These are phyloP conservation scores for Tetramorium alpestre DNA, from an alignment of 1,140 invertebrate species.

Conservation along the genomic window DNA sequence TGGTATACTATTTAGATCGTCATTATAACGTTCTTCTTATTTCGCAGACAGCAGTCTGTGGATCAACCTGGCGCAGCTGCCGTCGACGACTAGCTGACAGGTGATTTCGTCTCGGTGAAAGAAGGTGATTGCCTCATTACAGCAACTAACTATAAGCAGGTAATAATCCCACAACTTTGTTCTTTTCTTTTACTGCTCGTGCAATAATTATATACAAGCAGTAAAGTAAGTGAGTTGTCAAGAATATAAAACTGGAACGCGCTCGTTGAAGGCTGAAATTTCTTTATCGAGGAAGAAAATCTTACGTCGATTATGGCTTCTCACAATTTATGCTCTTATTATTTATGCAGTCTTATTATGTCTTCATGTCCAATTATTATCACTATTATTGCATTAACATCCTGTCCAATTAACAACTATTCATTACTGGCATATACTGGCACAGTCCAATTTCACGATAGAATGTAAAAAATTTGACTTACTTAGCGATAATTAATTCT, in stretches of 20 bases:
- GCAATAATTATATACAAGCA: slow-evolving; percentile 57
- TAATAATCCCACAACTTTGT: slow-evolving; percentile 39
- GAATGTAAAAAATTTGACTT: background rate
- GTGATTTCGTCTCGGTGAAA: slow-evolving; percentile 69
- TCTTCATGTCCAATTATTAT: slow-evolving; percentile 1
- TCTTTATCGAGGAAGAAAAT: slow-evolving; percentile 21
- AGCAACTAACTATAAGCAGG: slow-evolving; percentile 48
- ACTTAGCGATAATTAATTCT: background rate
- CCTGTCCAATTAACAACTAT: slow-evolving; percentile 2
- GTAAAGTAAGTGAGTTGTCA: slow-evolving; percentile 53
- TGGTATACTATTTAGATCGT: slow-evolving; percentile 6
- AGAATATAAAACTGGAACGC: slow-evolving; percentile 45
- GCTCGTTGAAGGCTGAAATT: slow-evolving; percentile 42
- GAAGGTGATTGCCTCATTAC: slow-evolving; percentile 72
- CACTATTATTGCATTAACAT: background rate
- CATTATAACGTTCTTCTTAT: slow-evolving; percentile 23
- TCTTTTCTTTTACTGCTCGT: slow-evolving; percentile 40
- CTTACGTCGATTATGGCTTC: slow-evolving; percentile 7
- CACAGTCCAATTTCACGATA: background rate
- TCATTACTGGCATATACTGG: background rate
- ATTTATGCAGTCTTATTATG: background rate
- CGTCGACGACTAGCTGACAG: slow-evolving; percentile 69
- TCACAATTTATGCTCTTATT: slow-evolving; percentile 20
- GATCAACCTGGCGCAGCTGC: slow-evolving; percentile 66
- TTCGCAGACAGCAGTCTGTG: slow-evolving; percentile 15